These are phyloP conservation scores for Syrphus vitripennis DNA, from an alignment of 2,888 invertebrate genomes.

Conservation along the genomic window DNA sequence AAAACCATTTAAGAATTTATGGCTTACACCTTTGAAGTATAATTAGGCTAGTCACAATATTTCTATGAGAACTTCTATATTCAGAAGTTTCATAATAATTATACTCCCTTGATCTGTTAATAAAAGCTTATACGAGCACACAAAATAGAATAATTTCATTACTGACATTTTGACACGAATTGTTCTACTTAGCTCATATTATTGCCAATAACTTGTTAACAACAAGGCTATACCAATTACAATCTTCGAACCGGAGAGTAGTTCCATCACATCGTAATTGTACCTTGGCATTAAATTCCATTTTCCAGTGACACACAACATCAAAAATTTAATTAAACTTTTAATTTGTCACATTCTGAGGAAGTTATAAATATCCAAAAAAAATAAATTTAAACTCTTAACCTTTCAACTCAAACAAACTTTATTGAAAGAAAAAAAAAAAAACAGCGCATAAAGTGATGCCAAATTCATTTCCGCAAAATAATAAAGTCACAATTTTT, in stretches of 20 bases:
- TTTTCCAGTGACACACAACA: constrained; percentile 15
- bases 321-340: not conserved
- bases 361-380: not conserved
- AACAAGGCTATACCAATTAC: constrained; percentile 50
- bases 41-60: not conserved
- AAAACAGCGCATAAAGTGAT: constrained; percentile 1
- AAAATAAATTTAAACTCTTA: constrained; percentile 8
- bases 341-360: constrained; percentile 8
- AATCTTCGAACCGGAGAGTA: not conserved
- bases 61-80: not conserved
- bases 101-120: constrained; percentile 30
- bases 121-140: not conserved
- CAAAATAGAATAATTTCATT: constrained; percentile 11
- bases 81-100: constrained; percentile 19
- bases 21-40: not conserved
- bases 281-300: constrained; percentile 45
- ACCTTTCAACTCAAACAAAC: constrained; percentile 13
- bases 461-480: constrained; percentile 49
- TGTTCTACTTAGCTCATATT: constrained; percentile 38
- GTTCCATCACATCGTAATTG: not conserved
- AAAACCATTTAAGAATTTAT: not conserved
- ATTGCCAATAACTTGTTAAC: not conserved
- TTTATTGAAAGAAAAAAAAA: not conserved
- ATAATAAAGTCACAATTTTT: constrained; percentile 25
- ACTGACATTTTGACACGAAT: not conserved